Base-by-base conservation (phyloP, 2,888 invertebrate genomes). In the Metalampra italica region DNA sequence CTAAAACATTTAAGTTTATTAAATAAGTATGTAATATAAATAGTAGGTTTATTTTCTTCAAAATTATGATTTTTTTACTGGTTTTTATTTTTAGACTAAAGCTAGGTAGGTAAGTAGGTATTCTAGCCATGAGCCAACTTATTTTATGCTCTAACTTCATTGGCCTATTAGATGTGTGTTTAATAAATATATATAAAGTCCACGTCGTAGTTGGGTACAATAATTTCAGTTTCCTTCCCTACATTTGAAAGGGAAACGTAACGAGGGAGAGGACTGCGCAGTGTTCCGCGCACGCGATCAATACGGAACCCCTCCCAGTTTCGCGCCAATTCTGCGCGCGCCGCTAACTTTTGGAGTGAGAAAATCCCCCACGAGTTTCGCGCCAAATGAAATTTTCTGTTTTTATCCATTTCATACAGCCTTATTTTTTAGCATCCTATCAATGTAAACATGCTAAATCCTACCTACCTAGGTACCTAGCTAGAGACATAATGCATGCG, bases 271-370 rank as follows among this genome's bases (percentile, higher is more conserved):
- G 62, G 60, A 62, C 66, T 71, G 71, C 72, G 69, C 73, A 68
- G 65, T 65, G 59, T 56, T 61, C 66, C 71, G 75, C 73, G 73
- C 74, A 66, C 64, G 64, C 61, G 78, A 87, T 88, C 87, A 78
- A 88, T 88, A 88, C 79, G 37, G 57, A 64, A 75, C 77, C 78
- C 78, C 79, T 71, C 76, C 74, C 66, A 57, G 56, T 61, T 62
- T 55, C 53, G 53, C 52, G 52, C 46, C 54, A 52, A 54, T 38
- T 43, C 47, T 74, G 86, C 86, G 86, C 81, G 84, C 85, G 86
- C 86, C 86, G 48, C 54, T 64, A 68, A 65, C 56, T 52, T 46
- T 53, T 53, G 12, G 7, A 32, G 54, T 55, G 49, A 59, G 43
- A 7, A 37, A 45, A 52, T 46, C 13, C 30, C 22, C 40, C 43